Evolutionary conservation across 2,797 vertebrate species (phyloP).

Genomic region (Platyrinchus mystaceus): DNA sequence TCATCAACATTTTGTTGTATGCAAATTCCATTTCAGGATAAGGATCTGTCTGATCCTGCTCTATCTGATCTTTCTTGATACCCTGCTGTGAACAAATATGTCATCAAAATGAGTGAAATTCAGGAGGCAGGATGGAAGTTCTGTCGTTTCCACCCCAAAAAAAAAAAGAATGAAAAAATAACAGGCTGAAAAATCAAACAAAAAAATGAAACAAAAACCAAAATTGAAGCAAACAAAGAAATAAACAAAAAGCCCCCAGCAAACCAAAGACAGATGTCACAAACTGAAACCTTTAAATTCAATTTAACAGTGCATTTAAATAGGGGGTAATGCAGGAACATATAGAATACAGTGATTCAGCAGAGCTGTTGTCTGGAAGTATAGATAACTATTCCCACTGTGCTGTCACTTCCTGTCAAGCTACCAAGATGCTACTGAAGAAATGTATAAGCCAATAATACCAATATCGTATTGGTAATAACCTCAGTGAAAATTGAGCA

Average conservation of each 20-base stretch:
- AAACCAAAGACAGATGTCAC: background rate
- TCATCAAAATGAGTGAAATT: background rate
- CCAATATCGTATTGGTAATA: background rate
- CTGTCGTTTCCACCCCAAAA: fast-evolving
- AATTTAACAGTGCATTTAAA: background rate
- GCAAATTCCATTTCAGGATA: background rate
- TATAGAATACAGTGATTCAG: background rate
- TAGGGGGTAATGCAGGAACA: background rate
- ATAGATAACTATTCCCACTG: background rate
- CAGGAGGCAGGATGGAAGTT: background rate
- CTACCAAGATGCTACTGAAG: background rate
- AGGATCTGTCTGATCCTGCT: background rate
- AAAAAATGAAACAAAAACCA: background rate
- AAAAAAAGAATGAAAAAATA: background rate
- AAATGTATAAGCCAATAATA: background rate
- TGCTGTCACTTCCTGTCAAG: background rate
- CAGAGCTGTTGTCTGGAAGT: background rate
- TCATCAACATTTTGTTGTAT: background rate
- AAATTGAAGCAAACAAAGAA: background rate
- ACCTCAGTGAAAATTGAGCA: background rate
- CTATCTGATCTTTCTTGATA: background rate
- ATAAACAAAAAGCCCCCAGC: background rate
- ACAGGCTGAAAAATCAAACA: background rate
- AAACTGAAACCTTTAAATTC: background rate
- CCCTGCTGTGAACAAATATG: background rate